Evolutionary conservation across 2,113 vertebrate genomes (phyloP).

Genomic region (Trachemys scripta): DNA sequence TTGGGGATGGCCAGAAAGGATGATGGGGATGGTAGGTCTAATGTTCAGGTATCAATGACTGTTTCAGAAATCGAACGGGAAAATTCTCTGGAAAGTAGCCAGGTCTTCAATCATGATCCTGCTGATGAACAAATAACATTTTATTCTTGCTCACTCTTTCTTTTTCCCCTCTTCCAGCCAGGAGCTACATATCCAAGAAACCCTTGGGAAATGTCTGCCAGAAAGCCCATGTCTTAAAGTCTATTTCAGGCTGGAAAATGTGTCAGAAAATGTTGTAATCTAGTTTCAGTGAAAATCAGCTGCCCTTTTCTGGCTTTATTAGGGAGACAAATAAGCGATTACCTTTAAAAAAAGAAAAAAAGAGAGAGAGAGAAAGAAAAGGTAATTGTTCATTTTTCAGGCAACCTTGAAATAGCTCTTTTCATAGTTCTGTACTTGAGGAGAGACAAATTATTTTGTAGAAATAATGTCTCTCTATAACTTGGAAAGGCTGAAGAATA

Average conservation of each 20-base stretch:
- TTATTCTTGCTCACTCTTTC: constrained; percentile 26
- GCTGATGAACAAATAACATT: constrained; percentile 50
- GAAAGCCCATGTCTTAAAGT: background rate
- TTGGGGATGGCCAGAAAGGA: constrained; percentile 35
- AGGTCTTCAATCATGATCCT: constrained; percentile 25
- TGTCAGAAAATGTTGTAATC: constrained; percentile 61
- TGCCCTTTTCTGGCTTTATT: constrained; percentile 32
- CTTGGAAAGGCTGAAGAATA: constrained; percentile 73
- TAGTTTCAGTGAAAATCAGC: constrained; percentile 50
- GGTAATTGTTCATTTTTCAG: constrained; percentile 74
- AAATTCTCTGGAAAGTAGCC: constrained; percentile 37
- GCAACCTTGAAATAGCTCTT: constrained; percentile 73
- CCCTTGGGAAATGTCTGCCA: background rate
- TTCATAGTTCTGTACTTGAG: constrained; percentile 69
- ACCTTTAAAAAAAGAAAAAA: constrained; percentile 30
- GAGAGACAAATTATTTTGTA: constrained; percentile 72
- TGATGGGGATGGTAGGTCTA: background rate
- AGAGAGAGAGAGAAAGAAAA: background rate
- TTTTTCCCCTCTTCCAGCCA: constrained; percentile 11
- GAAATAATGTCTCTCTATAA: constrained; percentile 73
- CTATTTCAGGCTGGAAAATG: constrained; percentile 50
- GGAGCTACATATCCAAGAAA: constrained; percentile 25
- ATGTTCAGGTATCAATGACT: constrained; percentile 29
- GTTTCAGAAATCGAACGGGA: constrained; percentile 19
- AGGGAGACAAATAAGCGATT: constrained; percentile 53